Evolutionary conservation across 2,797 vertebrate species (phyloP).

Genomic region (Chaetodon trifasciatus): DNA sequence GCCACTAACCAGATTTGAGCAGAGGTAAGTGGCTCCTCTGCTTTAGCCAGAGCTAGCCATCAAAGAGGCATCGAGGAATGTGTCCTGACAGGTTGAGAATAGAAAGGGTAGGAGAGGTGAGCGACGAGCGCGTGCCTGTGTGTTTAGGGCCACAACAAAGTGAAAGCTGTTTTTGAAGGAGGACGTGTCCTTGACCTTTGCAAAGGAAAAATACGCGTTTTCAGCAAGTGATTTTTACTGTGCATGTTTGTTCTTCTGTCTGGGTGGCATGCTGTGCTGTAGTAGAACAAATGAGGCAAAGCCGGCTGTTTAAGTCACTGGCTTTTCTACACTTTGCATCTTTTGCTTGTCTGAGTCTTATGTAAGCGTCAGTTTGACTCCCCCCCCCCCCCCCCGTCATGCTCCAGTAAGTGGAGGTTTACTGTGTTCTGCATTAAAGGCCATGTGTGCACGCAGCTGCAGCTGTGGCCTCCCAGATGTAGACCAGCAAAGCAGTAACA

Average conservation of each 20-base stretch:
- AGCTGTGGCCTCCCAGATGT: slow-evolving; percentile 75
- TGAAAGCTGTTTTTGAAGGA: slow-evolving; percentile 55
- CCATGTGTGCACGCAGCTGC: slow-evolving; percentile 74
- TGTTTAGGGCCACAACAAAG: slow-evolving; percentile 70
- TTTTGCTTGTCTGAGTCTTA: slow-evolving; percentile 63
- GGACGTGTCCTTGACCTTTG: slow-evolving; percentile 56
- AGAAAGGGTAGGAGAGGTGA: slow-evolving; percentile 70
- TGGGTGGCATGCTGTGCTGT: not conserved
- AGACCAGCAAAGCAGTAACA: slow-evolving; percentile 65
- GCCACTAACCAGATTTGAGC: slow-evolving; percentile 83
- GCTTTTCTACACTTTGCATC: slow-evolving; percentile 24
- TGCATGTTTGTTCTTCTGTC: not conserved
- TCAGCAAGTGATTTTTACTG: not conserved
- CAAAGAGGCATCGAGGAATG: slow-evolving; percentile 73
- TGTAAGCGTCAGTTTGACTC: slow-evolving; percentile 66
- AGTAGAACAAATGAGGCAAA: slow-evolving; percentile 4
- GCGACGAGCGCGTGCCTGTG: slow-evolving; percentile 51
- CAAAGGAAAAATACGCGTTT: not conserved
- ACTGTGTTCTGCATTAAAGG: slow-evolving; percentile 74
- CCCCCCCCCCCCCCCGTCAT: slow-evolving; percentile 55
- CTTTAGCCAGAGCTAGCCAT: slow-evolving; percentile 63
- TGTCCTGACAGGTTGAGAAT: slow-evolving; percentile 76
- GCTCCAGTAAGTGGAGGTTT: slow-evolving; percentile 79
- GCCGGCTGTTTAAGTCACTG: slow-evolving; percentile 27
- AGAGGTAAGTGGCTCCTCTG: slow-evolving; percentile 76